These are phyloP conservation scores for Sebastiscus tertius DNA, from an alignment of 2,797 vertebrate genomes.

Conservation along the genomic window DNA sequence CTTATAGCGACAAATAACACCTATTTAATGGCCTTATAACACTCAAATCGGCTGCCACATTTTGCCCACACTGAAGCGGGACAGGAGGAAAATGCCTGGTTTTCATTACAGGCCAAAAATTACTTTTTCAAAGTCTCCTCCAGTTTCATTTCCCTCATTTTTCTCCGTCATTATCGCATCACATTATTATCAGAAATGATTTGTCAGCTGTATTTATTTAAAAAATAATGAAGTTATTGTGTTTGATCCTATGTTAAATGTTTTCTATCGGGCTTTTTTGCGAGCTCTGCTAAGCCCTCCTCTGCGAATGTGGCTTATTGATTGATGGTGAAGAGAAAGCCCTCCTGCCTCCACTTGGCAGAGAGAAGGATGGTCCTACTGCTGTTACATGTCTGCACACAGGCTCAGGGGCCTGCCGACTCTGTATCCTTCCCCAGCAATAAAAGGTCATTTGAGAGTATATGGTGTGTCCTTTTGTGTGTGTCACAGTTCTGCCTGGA, in stretches of 20 bases:
- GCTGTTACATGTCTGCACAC: slow-evolving; percentile 59
- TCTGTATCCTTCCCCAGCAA: slow-evolving; percentile 64
- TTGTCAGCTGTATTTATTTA: slow-evolving; percentile 22
- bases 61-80: neutral
- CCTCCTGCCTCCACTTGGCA: slow-evolving; percentile 35
- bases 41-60: neutral
- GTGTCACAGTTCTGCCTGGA: slow-evolving; percentile 61
- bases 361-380: slow-evolving; percentile 32
- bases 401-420: slow-evolving; percentile 69
- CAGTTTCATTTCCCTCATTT: neutral
- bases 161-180: neutral
- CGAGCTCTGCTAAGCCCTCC: neutral
- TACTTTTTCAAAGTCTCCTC: slow-evolving; percentile 5
- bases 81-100: neutral
- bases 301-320: slow-evolving; percentile 31
- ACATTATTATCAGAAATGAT: slow-evolving; percentile 7
- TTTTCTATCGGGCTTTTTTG: slow-evolving; percentile 23
- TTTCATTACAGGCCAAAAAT: neutral
- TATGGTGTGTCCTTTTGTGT: slow-evolving; percentile 68
- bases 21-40: no score
- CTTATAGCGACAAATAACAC: no score
- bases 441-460: slow-evolving; percentile 77
- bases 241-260: neutral
- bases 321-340: slow-evolving; percentile 32
- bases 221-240: neutral